These are phyloP conservation scores for Falco naumanni DNA, from an alignment of 2,797 vertebrate species.

Conservation along the genomic window DNA sequence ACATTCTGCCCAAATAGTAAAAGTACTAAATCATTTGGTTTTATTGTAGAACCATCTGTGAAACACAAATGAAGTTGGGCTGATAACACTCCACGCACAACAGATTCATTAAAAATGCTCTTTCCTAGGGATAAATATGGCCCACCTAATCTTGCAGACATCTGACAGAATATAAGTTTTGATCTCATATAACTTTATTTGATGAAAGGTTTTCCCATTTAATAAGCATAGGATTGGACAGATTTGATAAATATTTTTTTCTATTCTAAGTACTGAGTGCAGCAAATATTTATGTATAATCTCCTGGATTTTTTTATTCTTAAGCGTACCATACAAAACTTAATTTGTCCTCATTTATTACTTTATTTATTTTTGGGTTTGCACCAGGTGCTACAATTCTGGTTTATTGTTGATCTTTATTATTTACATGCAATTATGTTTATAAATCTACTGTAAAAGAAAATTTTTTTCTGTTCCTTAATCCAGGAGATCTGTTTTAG, in stretches of 20 bases:
- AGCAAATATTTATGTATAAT: not conserved
- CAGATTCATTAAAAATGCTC: not conserved
- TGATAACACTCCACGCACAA: not conserved
- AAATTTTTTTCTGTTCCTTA: not conserved
- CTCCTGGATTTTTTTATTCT: not conserved
- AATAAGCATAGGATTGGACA: not conserved
- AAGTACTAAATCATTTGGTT: not conserved
- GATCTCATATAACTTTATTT: not conserved
- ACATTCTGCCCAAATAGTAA: not conserved
- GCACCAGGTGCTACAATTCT: rapidly evolving
- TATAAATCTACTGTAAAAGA: not conserved
- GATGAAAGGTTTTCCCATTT: not conserved
- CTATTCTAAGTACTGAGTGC: not conserved
- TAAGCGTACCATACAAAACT: not conserved
- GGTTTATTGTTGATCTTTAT: not conserved
- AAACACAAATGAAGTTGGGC: not conserved
- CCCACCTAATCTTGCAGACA: not conserved
- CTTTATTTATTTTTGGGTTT: not conserved
- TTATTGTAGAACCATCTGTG: not conserved
- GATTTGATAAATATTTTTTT: not conserved
- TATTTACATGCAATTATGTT: not conserved
- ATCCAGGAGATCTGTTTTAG: not conserved
- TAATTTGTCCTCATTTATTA: not conserved
- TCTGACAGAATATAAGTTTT: not conserved
- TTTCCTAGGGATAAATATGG: not conserved